Evolutionary conservation across 1,140 invertebrate species (phyloP).

Genomic region (Drosophila tropicalis): DNA sequence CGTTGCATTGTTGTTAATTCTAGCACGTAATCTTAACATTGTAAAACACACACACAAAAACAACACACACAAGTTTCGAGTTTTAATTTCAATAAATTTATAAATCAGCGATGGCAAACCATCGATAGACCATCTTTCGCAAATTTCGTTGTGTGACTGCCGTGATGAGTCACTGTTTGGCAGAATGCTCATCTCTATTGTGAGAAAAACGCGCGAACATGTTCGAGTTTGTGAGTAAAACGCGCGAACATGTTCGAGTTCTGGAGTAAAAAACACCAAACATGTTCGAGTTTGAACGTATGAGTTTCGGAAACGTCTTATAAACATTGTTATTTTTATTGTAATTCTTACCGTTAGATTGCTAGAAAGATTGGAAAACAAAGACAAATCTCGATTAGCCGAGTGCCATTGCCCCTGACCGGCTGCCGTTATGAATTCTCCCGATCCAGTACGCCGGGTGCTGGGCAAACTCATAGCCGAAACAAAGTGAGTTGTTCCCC

Average conservation of each 20-base stretch:
- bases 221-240: too few species aligned
- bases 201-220: neutral
- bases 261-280: too few species aligned
- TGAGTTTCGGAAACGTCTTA: neutral
- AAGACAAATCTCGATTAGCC: conserved; percentile 27
- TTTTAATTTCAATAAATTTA: conserved; percentile 46
- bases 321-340: neutral
- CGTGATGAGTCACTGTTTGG: conserved; percentile 6
- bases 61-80: conserved; percentile 38
- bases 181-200: neutral
- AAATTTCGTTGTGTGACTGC: neutral
- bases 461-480: conserved; percentile 54
- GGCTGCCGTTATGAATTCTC: conserved; percentile 29
- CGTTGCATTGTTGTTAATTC: conserved; percentile 25
- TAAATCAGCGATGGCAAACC: too few species aligned
- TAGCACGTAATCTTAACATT: conserved; percentile 43
- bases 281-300: too few species aligned
- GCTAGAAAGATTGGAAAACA: conserved; percentile 5
- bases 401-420: neutral
- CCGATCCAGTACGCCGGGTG: conserved; percentile 53
- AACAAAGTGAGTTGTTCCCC: conserved; percentile 49
- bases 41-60: conserved; percentile 23
- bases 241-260: too few species aligned
- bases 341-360: neutral
- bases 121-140: neutral